A percentile compares a stretch with the other conserved stretches of the same genome.
Evolutionary conservation across 1,140 invertebrate genomes (phyloP).

Genomic region (Stegodyphus dumicola): DNA sequence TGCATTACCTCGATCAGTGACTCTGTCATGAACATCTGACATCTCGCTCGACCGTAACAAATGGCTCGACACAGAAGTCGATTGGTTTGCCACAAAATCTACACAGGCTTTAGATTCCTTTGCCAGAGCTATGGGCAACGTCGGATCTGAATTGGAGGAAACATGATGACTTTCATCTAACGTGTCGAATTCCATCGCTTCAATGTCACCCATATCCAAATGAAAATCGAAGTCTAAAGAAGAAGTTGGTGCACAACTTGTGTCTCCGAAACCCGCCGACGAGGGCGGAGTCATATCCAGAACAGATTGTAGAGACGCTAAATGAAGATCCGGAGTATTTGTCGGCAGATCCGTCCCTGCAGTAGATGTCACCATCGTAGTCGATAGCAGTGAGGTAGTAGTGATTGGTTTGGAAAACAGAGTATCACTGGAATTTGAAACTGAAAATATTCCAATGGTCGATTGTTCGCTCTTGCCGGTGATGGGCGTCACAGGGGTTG

Average conservation of each 20-base stretch:
- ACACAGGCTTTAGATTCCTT: background rate
- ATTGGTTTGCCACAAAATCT: background rate
- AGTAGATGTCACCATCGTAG: background rate
- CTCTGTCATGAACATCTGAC: constrained; percentile 18
- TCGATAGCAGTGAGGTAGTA: background rate
- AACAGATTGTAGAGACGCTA: constrained; percentile 37
- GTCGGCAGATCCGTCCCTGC: background rate
- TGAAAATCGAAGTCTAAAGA: constrained; percentile 54
- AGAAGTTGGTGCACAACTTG: background rate
- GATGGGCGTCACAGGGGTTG: constrained; percentile 75
- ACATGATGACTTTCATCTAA: constrained; percentile 1
- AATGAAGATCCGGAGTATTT: background rate
- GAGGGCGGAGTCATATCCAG: constrained; percentile 54
- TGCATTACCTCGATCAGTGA: constrained; percentile 19
- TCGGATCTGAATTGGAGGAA: constrained; percentile 9
- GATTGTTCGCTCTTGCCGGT: constrained; percentile 3
- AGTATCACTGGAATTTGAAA: background rate
- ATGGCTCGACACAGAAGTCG: background rate
- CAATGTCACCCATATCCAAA: constrained; percentile 48
- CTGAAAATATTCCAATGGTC: background rate
- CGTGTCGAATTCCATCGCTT: constrained; percentile 35
- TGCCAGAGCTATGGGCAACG: background rate
- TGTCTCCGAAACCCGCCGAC: constrained; percentile 14
- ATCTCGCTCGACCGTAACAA: constrained; percentile 9
- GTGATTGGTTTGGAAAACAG: constrained; percentile 10